A percentile compares a stretch with the other conserved stretches of the same genome.
Conservation (phyloP, 92 coral and sea anemone species). For the Phymanthus crucifer region DNA sequence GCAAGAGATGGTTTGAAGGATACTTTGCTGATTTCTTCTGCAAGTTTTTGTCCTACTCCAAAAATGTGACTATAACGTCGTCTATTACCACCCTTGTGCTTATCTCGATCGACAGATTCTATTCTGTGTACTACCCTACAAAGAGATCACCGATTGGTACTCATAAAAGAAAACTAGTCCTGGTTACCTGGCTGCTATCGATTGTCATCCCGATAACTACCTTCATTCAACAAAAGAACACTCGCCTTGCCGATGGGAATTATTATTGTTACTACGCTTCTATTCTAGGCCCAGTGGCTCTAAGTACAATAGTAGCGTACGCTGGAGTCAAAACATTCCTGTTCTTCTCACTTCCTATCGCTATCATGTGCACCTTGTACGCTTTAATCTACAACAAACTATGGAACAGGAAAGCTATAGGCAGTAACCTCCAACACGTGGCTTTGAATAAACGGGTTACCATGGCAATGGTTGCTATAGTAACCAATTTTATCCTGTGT, state of each 20-base stretch:
- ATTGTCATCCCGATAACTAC: not conserved
- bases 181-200: not conserved
- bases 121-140: not conserved
- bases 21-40: not conserved
- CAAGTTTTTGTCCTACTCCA: not conserved
- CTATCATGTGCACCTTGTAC: slow-evolving; percentile 5
- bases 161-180: not conserved
- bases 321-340: not conserved
- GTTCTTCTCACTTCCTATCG: not conserved
- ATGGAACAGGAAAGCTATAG: not conserved
- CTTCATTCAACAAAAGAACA: not conserved
- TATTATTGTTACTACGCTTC: not conserved
- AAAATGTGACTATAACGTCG: not conserved
- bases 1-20: slow-evolving; percentile 11
- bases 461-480: slow-evolving; percentile 24
- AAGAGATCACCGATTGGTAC: not conserved
- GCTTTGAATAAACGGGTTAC: slow-evolving; percentile 11
- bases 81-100: not conserved
- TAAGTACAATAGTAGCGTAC: not conserved
- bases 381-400: not conserved
- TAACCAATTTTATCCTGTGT: not conserved
- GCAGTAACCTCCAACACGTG: not conserved
- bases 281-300: not conserved
- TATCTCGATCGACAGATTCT: not conserved
- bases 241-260: not conserved